Evolutionary conservation across 1,140 invertebrate species (phyloP).

Genomic region (Drosophila orosa): DNA sequence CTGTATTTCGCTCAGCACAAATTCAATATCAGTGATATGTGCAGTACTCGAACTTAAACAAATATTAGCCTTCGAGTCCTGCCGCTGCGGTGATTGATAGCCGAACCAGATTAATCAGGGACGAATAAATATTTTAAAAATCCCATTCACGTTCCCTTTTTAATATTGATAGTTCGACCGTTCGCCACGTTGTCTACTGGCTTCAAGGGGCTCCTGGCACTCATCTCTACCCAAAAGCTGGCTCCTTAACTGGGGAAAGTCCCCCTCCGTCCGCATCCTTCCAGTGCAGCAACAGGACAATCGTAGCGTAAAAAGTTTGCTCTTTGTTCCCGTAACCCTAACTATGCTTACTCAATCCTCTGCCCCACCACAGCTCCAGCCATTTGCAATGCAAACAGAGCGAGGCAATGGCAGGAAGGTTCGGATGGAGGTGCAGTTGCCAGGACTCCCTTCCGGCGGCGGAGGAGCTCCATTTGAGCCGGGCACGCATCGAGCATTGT

Average conservation of each 20-base stretch:
- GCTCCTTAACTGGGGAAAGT: slow-evolving; percentile 1
- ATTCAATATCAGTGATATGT: slow-evolving; percentile 1
- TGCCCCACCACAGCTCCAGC: slow-evolving; percentile 18
- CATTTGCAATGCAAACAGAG: slow-evolving; percentile 72
- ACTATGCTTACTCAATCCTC: slow-evolving; percentile 31
- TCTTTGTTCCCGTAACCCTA: slow-evolving; percentile 51
- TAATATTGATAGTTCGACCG: slow-evolving; percentile 42
- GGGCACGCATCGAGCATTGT: slow-evolving; percentile 76
- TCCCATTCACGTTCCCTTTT: slow-evolving; percentile 32
- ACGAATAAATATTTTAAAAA: slow-evolving; percentile 51
- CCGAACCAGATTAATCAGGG: slow-evolving; percentile 38
- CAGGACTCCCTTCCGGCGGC: slow-evolving; percentile 17
- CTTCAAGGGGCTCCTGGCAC: slow-evolving; percentile 11
- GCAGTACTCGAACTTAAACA: slow-evolving; percentile 5
- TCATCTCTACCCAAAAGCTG: slow-evolving; percentile 37
- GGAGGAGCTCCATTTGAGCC: slow-evolving; percentile 52
- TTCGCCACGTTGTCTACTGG: slow-evolving; percentile 33
- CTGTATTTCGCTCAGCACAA: neutral
- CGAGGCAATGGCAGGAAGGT: neutral
- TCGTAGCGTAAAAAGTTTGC: slow-evolving; percentile 77
- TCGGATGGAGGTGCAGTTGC: slow-evolving; percentile 12
- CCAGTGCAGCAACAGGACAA: slow-evolving; percentile 71
- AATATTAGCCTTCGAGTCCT: slow-evolving; percentile 14
- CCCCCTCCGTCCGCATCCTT: neutral
- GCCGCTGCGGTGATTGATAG: slow-evolving; percentile 29